These are phyloP conservation scores for Lochmaea crataegi DNA, from an alignment of 2,888 invertebrate species.

Conservation along the genomic window DNA sequence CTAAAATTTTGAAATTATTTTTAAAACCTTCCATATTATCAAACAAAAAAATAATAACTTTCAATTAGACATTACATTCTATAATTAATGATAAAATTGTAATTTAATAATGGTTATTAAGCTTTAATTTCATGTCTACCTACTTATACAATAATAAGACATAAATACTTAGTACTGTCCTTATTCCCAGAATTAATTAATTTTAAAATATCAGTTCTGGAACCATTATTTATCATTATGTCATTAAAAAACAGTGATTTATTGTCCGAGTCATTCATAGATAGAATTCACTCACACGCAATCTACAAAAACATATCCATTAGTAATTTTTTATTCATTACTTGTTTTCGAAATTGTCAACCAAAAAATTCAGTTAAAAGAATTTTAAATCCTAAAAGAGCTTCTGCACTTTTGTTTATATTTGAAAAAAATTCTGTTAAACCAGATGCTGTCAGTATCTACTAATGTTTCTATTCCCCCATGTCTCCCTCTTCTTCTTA, in stretches of 20 bases:
- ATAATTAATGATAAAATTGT: not conserved
- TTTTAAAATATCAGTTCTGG: not conserved
- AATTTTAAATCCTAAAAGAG: too few relatives aligned
- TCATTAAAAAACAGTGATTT: conserved; percentile 1
- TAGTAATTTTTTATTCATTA: not conserved
- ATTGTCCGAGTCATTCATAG: not conserved
- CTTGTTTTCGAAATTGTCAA: too few relatives aligned
- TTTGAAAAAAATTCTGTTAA: too few relatives aligned
- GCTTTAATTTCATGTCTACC: not conserved
- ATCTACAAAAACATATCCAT: not conserved
- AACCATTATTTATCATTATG: conserved; percentile 2
- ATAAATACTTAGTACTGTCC: not conserved
- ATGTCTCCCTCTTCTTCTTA: too few relatives aligned
- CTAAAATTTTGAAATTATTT: too few relatives aligned
- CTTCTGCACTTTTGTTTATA: too few relatives aligned
- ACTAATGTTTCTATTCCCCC: too few relatives aligned
- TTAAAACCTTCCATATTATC: too few relatives aligned
- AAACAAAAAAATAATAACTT: not conserved
- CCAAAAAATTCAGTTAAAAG: too few relatives aligned
- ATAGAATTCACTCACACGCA: not conserved
- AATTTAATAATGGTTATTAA: not conserved
- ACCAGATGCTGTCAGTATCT: too few relatives aligned
- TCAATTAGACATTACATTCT: not conserved
- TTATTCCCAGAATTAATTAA: not conserved
- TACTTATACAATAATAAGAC: not conserved